Base-by-base conservation (phyloP, 2,888 invertebrate genomes). In the Eupsilia transversa region DNA sequence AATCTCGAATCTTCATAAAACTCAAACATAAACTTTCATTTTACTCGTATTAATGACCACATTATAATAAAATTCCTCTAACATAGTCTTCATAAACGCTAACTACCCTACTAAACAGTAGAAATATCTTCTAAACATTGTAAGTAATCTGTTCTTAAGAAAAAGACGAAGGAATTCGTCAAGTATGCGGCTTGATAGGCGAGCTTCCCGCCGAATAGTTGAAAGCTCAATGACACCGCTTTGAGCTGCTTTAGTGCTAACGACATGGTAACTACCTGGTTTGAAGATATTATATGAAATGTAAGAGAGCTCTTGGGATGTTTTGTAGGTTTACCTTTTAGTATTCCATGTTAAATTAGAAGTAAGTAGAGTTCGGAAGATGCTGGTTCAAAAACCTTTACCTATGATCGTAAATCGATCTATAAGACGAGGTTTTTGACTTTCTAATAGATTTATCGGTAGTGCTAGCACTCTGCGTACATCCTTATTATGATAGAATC, bases 191-290 rank as follows among this genome's bases (percentile, higher is more conserved):
- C 81, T 77, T 66, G 83, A 80, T 75, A 82, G 84, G 84, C 83
- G 65, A 77, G 82, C 72, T 74, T 80, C 80, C 86, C 89, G 88
- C 92, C 93, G 91, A 94, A 94, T 94, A 94, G 91, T 92, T 93
- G 90, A 88, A 92, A 92, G 94, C 94, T 91, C 94, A 94, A 93
- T 94, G 94, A 94, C 94, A 92, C 94, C 93, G 92, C 88, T 63
- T 76, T 38, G 46, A 43, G 78, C 61, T 67, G 72, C 72, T 89
- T 92, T 87, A 91, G 67, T 84, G n/a, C 57, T 56, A 43, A 84
- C 91, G 90, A 87, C 67, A 64, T 41, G 61, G 66, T 17, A 0
- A 20, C 59, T 35, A 64, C n/a, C 12, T 14, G 7, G 17, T 43
- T 33, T 33, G 2, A 23, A 35, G 20, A 49, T 27, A 20, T 61